phyloP scores from a whole-genome alignment of 2,888 invertebrate species.

The Coremacera marginata region DNA sequence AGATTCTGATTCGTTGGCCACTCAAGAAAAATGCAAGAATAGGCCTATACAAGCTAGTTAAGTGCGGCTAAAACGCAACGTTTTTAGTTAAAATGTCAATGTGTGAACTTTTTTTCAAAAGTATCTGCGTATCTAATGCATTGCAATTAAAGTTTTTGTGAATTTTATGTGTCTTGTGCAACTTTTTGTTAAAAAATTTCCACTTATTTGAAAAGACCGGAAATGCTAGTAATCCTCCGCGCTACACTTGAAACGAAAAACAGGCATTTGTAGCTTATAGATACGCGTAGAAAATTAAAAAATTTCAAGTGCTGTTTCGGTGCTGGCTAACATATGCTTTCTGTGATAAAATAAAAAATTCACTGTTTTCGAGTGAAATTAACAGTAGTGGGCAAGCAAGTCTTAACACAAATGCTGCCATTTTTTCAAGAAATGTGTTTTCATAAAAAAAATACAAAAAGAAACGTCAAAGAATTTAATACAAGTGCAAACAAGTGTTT shows the following conservation, averaged over 20 bases:
- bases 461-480: neutral
- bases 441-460: neutral
- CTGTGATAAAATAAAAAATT: conserved; percentile 9
- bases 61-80: neutral
- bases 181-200: neutral
- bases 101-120: neutral
- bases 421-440: neutral
- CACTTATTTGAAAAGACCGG: neutral
- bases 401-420: neutral
- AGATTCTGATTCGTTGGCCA: neutral
- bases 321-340: conserved; percentile 5
- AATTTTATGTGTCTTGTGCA: neutral
- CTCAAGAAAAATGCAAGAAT: neutral
- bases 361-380: neutral
- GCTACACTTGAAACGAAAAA: neutral
- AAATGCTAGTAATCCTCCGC: neutral
- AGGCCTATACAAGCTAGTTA: neutral
- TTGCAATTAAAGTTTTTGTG: neutral
- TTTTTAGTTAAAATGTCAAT: neutral
- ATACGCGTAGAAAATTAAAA: neutral
- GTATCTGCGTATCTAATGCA: neutral
- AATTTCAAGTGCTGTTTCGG: neutral
- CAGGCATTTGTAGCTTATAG: neutral
- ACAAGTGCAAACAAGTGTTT: neutral
- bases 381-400: neutral